Conservation (phyloP, 1,140 invertebrate species). For the Epicauta chinensis region DNA sequence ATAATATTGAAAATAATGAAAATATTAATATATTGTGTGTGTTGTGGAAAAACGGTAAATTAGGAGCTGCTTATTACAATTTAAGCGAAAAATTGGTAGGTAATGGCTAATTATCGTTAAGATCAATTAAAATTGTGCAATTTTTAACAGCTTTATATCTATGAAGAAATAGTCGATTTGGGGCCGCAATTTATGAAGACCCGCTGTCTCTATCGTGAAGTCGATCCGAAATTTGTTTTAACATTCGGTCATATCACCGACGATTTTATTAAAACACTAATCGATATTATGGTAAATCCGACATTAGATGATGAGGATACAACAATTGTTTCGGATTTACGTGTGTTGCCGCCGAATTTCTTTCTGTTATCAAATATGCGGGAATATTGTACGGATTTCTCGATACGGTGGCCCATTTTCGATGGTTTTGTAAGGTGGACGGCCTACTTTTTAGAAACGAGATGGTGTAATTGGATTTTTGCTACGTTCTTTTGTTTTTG, state of each 20-base stretch:
- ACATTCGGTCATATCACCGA: constrained; percentile 47
- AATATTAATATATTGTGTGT: constrained; percentile 40
- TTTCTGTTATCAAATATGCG: constrained; percentile 47
- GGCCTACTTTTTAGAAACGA: too few species aligned
- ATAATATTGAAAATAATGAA: background rate
- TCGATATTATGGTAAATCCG: constrained; percentile 29
- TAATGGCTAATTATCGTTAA: constrained; percentile 27
- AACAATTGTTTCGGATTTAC: constrained; percentile 30
- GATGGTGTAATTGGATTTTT: too few species aligned
- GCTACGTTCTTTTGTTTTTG: too few species aligned
- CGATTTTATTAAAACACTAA: constrained; percentile 46
- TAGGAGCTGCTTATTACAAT: constrained; percentile 66
- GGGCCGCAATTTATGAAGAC: constrained; percentile 53
- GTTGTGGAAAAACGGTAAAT: constrained; percentile 45
- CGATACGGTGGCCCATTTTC: background rate
- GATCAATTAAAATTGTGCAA: too few species aligned
- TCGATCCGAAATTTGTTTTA: constrained; percentile 53
- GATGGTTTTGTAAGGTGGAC: too few species aligned
- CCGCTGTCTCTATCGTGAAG: constrained; percentile 54
- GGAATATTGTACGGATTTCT: constrained; percentile 48
- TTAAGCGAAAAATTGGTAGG: constrained; percentile 48
- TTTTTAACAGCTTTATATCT: constrained; percentile 47
- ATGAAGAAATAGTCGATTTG: constrained; percentile 56
- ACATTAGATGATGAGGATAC: constrained; percentile 20
- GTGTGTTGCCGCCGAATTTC: constrained; percentile 41